These are phyloP conservation scores for Phthorimaea operculella DNA, from an alignment of 1,140 invertebrate species.

Conservation along the genomic window DNA sequence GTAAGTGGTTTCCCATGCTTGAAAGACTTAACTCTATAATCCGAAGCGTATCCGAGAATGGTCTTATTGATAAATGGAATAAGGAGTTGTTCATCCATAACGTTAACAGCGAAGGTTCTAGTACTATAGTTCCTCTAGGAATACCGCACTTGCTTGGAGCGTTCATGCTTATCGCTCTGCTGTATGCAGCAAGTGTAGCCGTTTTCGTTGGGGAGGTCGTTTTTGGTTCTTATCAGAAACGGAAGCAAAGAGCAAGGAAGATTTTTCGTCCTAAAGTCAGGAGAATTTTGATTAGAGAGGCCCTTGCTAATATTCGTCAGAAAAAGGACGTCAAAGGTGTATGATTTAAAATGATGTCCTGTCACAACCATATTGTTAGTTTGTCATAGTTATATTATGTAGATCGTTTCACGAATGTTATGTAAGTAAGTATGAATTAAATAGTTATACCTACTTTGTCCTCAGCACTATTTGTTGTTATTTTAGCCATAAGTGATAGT, in stretches of 20 bases:
- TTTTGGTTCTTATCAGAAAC: constrained; percentile 10
- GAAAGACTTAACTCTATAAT: constrained; percentile 59
- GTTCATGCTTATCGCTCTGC: constrained; percentile 54
- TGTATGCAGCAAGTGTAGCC: constrained; percentile 36
- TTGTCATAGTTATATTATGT: too few relatives aligned
- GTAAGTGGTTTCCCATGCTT: constrained; percentile 60
- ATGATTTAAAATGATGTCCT: too few relatives aligned
- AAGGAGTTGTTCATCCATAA: constrained; percentile 54
- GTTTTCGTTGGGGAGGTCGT: constrained; percentile 45
- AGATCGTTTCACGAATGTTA: too few relatives aligned
- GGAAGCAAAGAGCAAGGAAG: not conserved
- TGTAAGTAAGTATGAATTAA: too few relatives aligned
- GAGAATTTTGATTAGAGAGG: too few relatives aligned
- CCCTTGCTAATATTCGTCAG: too few relatives aligned
- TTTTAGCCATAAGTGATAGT: too few relatives aligned
- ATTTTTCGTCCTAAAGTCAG: too few relatives aligned
- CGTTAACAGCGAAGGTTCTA: constrained; percentile 28
- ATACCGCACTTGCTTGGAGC: constrained; percentile 60
- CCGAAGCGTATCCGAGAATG: constrained; percentile 59
- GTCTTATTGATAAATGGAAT: constrained; percentile 65
- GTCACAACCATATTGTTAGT: too few relatives aligned
- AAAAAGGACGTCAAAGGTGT: too few relatives aligned
- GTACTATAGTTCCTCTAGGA: constrained; percentile 45
- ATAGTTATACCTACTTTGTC: too few relatives aligned
- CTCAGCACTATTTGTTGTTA: too few relatives aligned